Percentiles rank a stretch among this genome's conserved stretches.
Conservation (phyloP, 2,797 vertebrate genomes). For the Chrysolophus pictus region DNA sequence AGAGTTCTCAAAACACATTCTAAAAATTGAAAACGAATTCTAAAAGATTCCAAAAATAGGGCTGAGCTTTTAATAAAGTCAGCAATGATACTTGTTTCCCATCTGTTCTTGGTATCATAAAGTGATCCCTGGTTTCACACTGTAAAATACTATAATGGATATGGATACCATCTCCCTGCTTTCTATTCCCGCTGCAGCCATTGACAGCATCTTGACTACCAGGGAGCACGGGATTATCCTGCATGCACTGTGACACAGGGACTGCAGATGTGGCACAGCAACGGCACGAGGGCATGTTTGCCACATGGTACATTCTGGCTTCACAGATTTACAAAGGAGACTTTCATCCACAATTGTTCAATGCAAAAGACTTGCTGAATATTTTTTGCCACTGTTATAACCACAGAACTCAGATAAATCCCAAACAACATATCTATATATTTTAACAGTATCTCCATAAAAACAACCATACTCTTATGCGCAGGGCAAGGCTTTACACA, state of each 20-base stretch:
- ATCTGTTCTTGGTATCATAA: constrained; percentile 38
- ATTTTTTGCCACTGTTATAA: not conserved
- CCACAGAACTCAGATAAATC: not conserved
- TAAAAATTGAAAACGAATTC: constrained; percentile 32
- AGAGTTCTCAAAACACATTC: constrained; percentile 25
- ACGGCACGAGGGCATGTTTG: not conserved
- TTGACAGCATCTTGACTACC: not conserved
- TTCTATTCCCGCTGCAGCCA: not conserved
- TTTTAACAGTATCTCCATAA: not conserved
- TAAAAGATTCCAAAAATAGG: constrained; percentile 14
- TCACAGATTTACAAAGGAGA: not conserved
- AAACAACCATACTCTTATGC: not conserved
- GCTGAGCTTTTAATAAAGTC: constrained; percentile 41
- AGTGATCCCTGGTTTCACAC: constrained; percentile 17
- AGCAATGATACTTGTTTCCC: constrained; percentile 17
- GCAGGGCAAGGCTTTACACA: not conserved
- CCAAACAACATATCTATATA: not conserved
- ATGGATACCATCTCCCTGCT: not conserved
- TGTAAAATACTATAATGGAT: not conserved
- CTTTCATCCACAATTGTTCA: not conserved
- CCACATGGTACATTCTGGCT: not conserved
- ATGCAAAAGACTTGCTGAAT: not conserved
- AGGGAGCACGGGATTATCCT: not conserved
- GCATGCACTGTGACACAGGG: not conserved
- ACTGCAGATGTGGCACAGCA: not conserved